Evolutionary conservation across 2,113 vertebrate species (phyloP), one percentile per base, ranked within the genome.

Genomic region (Telmatochromis bifrenatus): DNA sequence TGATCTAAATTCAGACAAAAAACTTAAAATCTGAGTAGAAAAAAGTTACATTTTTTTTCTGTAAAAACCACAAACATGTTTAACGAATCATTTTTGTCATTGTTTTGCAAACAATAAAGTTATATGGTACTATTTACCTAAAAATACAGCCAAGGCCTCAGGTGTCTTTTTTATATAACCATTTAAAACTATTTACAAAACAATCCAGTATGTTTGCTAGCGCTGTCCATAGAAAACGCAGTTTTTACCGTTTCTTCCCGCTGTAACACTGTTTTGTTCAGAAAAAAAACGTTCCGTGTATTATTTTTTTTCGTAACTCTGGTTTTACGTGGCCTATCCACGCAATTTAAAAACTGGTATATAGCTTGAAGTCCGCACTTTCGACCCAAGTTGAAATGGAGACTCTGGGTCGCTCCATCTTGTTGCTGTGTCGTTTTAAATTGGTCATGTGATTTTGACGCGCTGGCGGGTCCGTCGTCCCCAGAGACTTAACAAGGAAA

Each of bases 381-480:
- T 17, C 26, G 14, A 31, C 14, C 56, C 26, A 60, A 10, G 28
- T 60, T 60, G 56, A 60, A 60, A 60, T 10, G 15, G 0, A 31
- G 5, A 31, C 56, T 31, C 56, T 31, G 56, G 56, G 56, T 0
- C 0, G 5, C 56, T 33, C 28, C 15, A 60, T 31, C 56, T 60
- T 60, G 14, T 31, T 60, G 0, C 56, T 17, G 26, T 60, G 3
- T 60, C 15, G 0, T 33, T 17, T 62, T 33, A 62, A 62, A 3
- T 19, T 33, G 15, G 28, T 33, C 15, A 11, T 19, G 9, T 33
- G 28, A 62, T 33, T 62, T 19, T 33, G 28, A 19, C 0, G 28
- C 15, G 5, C 9, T 2, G 5, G 28, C 1, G 14, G 0, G 0
- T 31, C 0, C 2, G 3, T 19, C 9, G 2, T 0, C 56, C 56